Conservation (phyloP, 1,140 invertebrate genomes). For the Lordiphosa mommai region DNA sequence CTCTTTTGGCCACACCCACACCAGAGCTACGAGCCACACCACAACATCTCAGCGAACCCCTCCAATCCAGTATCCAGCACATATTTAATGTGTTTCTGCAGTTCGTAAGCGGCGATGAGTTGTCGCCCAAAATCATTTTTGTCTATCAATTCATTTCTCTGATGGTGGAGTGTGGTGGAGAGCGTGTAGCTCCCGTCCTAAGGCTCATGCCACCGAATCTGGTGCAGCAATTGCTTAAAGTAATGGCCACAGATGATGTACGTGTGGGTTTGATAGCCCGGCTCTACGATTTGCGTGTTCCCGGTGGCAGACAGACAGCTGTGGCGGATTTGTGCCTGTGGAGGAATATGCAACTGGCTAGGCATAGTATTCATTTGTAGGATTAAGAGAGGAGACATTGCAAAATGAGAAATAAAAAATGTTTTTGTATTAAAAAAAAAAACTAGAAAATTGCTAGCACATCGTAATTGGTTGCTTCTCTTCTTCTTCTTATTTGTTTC, state of each 20-base stretch:
- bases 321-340: conserved; percentile 90
- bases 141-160: conserved; percentile 91
- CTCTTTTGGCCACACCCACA: conserved; percentile 16
- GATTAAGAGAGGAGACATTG: conserved; percentile 25
- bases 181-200: conserved; percentile 87
- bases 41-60: conserved; percentile 82
- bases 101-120: conserved; percentile 87
- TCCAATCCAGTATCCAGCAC: conserved; percentile 83
- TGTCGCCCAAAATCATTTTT: conserved; percentile 92
- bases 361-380: conserved; percentile 71
- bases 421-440: conserved; percentile 43
- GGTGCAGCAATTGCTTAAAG: conserved; percentile 89
- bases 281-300: conserved; percentile 88
- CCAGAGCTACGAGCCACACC: conserved; percentile 39
- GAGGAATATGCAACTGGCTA: conserved; percentile 86
- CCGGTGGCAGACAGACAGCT: conserved; percentile 87
- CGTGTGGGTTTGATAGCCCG: conserved; percentile 77
- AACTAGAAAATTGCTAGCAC: no score
- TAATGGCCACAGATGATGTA: conserved; percentile 79
- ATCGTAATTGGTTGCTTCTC: neutral
- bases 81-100: conserved; percentile 87
- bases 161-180: conserved; percentile 89
- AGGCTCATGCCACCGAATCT: conserved; percentile 89
- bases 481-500: conserved; percentile 26
- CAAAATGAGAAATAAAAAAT: conserved; percentile 33